Conservation (phyloP, 2,113 vertebrate species). For the Emydura subglobosa region DNA sequence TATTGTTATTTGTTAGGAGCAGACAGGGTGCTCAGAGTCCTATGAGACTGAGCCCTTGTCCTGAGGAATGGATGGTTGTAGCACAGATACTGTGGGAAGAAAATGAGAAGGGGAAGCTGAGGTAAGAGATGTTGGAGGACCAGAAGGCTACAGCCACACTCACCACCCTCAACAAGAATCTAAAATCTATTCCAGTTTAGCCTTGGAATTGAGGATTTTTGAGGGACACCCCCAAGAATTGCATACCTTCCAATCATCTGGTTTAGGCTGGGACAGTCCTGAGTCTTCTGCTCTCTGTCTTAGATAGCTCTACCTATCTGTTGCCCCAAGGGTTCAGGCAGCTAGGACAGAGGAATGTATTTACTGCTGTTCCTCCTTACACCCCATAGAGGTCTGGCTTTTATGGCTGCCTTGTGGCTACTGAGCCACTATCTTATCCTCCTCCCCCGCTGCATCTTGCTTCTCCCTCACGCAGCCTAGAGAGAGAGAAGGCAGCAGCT, state of each 20-base stretch:
- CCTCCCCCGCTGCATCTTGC: neutral
- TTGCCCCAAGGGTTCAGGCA: neutral
- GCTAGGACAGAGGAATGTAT: neutral
- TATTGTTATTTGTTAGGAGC: neutral
- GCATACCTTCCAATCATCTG: neutral
- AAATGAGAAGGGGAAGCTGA: neutral
- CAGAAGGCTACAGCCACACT: neutral
- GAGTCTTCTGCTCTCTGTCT: neutral
- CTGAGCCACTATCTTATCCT: neutral
- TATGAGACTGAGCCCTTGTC: fast-evolving
- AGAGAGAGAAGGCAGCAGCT: neutral
- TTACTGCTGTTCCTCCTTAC: neutral
- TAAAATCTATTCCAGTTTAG: neutral
- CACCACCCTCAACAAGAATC: neutral
- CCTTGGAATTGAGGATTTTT: too few relatives aligned
- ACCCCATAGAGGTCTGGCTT: neutral
- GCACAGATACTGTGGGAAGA: neutral
- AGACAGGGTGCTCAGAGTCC: neutral
- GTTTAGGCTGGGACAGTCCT: neutral
- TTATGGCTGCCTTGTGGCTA: neutral
- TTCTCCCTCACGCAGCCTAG: neutral
- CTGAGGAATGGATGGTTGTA: fast-evolving
- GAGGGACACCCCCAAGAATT: too few relatives aligned
- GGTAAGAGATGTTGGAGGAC: neutral
- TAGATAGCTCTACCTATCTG: neutral